Evolutionary conservation across 2,797 vertebrate genomes (phyloP).

Genomic region (Chloroceryle inda): DNA sequence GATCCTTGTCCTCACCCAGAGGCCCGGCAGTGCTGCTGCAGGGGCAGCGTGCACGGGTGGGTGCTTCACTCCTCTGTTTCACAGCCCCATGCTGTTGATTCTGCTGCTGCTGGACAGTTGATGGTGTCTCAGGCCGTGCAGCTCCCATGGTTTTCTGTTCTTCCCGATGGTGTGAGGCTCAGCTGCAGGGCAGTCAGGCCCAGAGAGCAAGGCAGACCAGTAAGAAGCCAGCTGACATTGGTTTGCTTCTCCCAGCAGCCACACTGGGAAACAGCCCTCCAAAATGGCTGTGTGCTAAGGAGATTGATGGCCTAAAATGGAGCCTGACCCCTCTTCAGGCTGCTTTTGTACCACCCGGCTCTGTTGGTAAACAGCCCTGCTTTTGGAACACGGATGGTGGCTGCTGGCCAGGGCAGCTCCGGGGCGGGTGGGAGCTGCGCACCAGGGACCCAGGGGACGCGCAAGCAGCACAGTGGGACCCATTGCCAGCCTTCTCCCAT

Average conservation of each 20-base stretch:
- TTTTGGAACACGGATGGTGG: not conserved
- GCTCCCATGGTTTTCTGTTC: not conserved
- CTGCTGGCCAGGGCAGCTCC: not conserved
- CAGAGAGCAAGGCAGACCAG: not conserved
- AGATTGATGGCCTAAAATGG: not conserved
- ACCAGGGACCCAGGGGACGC: not conserved
- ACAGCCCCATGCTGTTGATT: not conserved
- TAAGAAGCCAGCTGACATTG: not conserved
- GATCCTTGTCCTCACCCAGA: not conserved
- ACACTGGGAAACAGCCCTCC: not conserved
- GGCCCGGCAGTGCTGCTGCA: not conserved
- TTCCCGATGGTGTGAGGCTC: rapidly evolving
- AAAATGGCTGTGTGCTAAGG: not conserved
- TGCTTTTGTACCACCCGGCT: not conserved
- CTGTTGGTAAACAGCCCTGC: not conserved
- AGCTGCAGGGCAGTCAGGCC: not conserved
- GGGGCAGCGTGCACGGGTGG: rapidly evolving
- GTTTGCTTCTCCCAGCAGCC: not conserved
- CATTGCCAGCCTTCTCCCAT: not conserved
- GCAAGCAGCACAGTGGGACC: not conserved
- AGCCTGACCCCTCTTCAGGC: not conserved
- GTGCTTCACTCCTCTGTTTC: rapidly evolving
- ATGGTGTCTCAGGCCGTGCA: not conserved
- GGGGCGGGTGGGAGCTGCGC: not conserved
- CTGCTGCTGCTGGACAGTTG: not conserved